These are phyloP conservation scores for Thinocorus orbignyianus DNA, from an alignment of 2,113 vertebrate species.

Conservation along the genomic window DNA sequence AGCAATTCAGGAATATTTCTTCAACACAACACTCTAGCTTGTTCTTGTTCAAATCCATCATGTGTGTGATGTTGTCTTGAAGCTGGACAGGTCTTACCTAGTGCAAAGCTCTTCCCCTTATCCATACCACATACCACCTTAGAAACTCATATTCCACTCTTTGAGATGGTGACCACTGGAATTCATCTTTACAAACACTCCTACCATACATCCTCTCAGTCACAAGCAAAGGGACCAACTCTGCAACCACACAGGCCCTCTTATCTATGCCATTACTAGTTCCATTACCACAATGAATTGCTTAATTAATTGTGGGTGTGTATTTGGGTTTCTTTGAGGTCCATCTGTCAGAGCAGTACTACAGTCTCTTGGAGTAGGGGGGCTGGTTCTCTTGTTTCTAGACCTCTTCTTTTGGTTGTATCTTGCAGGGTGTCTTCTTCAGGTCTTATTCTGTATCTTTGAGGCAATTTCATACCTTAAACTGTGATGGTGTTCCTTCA, in stretches of 20 bases:
- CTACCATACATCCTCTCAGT: background rate
- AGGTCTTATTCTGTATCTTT: background rate
- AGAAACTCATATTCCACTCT: background rate
- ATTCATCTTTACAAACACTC: background rate
- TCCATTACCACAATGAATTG: too few species aligned
- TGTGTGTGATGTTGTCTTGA: background rate
- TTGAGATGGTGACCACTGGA: background rate
- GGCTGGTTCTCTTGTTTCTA: background rate
- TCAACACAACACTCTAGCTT: background rate
- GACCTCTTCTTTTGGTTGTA: background rate
- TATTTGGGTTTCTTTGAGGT: background rate
- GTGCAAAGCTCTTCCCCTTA: background rate
- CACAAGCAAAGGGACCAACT: background rate
- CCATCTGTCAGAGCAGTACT: background rate
- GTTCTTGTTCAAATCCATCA: rapidly evolving
- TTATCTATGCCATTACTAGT: background rate
- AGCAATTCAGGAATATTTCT: background rate
- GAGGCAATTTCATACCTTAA: background rate
- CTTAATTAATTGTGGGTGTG: background rate
- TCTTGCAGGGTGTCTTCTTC: background rate
- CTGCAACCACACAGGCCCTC: background rate
- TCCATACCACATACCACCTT: too few species aligned
- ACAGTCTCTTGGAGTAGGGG: background rate
- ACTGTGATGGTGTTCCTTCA: background rate
- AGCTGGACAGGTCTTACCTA: background rate